Evolutionary conservation across 1,140 invertebrate species (phyloP).

Genomic region (Melanaphis sacchari): DNA sequence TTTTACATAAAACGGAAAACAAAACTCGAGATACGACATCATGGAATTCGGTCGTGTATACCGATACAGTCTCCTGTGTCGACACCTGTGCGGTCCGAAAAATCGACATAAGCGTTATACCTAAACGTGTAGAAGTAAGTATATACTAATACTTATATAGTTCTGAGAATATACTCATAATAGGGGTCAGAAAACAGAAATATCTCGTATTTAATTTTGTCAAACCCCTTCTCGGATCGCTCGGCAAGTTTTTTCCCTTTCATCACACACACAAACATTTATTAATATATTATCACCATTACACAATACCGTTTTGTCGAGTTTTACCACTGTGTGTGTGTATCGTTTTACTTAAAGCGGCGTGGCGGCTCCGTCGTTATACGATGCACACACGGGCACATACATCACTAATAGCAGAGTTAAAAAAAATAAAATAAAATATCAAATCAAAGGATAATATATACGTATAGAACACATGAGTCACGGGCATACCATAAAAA

Average conservation of each 20-base stretch:
- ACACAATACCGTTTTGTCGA: conserved; percentile 42
- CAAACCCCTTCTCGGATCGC: background rate
- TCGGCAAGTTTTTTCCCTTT: background rate
- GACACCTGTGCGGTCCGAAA: background rate
- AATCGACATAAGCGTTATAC: background rate
- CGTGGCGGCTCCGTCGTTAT: background rate
- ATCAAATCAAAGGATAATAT: conserved; percentile 40
- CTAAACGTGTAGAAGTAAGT: background rate
- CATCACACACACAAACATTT: background rate
- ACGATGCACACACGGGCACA: background rate
- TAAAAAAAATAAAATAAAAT: conserved; percentile 31
- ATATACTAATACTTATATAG: background rate
- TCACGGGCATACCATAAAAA: conserved; percentile 45
- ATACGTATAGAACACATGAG: conserved; percentile 16
- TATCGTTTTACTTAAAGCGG: conserved; percentile 30
- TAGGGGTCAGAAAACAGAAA: background rate
- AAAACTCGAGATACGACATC: background rate
- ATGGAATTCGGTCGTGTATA: background rate
- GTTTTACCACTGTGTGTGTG: background rate
- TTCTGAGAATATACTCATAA: background rate
- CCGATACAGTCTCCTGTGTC: background rate
- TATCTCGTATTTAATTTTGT: conserved; percentile 1
- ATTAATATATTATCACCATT: background rate
- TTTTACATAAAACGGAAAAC: background rate
- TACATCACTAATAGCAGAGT: conserved; percentile 10